phyloP scores from a whole-genome alignment of 2,888 invertebrate genomes.

The Platycheirus rosarum region DNA sequence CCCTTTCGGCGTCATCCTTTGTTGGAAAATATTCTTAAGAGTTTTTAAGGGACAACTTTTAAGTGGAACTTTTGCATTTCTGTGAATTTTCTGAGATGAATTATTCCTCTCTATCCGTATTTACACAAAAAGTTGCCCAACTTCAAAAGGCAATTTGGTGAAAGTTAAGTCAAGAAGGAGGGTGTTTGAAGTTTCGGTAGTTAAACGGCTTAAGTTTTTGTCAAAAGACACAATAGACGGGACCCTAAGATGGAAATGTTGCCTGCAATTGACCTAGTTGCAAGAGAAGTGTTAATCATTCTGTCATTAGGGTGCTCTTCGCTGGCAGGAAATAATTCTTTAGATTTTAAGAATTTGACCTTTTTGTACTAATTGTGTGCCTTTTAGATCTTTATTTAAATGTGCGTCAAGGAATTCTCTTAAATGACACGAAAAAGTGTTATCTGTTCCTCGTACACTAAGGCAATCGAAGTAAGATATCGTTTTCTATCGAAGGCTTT shows the following conservation, averaged over 20 bases:
- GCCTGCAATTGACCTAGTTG: constrained; percentile 15
- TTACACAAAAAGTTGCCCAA: constrained; percentile 29
- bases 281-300: background rate
- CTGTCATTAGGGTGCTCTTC: too few species aligned
- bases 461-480: too few species aligned
- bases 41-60: constrained; percentile 37
- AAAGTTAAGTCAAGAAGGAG: background rate
- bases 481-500: too few species aligned
- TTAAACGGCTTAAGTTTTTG: constrained; percentile 16
- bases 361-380: too few species aligned
- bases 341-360: too few species aligned
- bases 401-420: too few species aligned
- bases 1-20: constrained; percentile 42
- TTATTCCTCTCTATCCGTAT: constrained; percentile 8
- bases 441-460: too few species aligned
- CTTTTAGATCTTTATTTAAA: too few species aligned
- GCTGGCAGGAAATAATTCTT: too few species aligned
- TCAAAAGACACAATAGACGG: constrained; percentile 9
- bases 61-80: constrained; percentile 43
- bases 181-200: constrained; percentile 5
- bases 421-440: too few species aligned
- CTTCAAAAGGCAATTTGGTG: constrained; percentile 24
- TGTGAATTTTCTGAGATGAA: background rate
- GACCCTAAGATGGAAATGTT: background rate
- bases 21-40: background rate